Percentiles rank a stretch among this genome's conserved stretches.
These are phyloP conservation scores for Hemichromis elongatus DNA, from an alignment of 2,113 vertebrate genomes.

Conservation along the genomic window DNA sequence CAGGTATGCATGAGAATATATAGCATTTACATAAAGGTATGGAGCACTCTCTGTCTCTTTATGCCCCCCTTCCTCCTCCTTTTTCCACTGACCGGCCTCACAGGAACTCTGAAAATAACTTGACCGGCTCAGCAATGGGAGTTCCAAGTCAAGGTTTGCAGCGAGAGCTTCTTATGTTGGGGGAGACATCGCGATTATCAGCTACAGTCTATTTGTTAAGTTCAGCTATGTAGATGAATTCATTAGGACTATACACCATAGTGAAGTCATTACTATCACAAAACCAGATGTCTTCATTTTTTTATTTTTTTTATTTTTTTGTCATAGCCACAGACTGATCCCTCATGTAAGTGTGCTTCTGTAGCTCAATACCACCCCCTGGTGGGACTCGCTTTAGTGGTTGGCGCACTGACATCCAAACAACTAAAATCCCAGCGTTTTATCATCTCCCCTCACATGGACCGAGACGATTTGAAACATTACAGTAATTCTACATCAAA, in stretches of 20 bases:
- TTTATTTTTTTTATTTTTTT: constrained; percentile 2
- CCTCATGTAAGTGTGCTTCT: constrained; percentile 40
- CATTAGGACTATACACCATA: constrained; percentile 34
- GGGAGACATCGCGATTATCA: constrained; percentile 19
- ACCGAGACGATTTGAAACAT: constrained; percentile 31
- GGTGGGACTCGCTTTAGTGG: constrained; percentile 59
- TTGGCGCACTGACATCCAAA: constrained; percentile 62
- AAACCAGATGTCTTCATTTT: constrained; percentile 68
- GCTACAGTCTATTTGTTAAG: constrained; percentile 22
- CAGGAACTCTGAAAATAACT: constrained; percentile 75
- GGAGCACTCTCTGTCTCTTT: constrained; percentile 28
- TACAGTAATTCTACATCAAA: constrained; percentile 17
- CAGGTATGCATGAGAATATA: constrained; percentile 29
- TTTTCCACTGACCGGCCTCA: constrained; percentile 68
- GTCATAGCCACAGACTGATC: constrained; percentile 59
- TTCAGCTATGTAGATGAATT: constrained; percentile 36
- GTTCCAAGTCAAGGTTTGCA: constrained; percentile 63
- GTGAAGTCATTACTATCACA: constrained; percentile 64
- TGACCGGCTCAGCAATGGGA: constrained; percentile 71
- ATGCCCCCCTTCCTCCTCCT: constrained; percentile 32
- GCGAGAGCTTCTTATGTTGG: constrained; percentile 37
- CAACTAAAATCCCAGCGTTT: constrained; percentile 48
- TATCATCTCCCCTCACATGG: constrained; percentile 38
- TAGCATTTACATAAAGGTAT: constrained; percentile 43
- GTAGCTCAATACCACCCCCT: constrained; percentile 79